Evolutionary conservation across 2,888 invertebrate species (phyloP), one percentile per base, ranked within the genome.

Genomic region (Merodon equestris): DNA sequence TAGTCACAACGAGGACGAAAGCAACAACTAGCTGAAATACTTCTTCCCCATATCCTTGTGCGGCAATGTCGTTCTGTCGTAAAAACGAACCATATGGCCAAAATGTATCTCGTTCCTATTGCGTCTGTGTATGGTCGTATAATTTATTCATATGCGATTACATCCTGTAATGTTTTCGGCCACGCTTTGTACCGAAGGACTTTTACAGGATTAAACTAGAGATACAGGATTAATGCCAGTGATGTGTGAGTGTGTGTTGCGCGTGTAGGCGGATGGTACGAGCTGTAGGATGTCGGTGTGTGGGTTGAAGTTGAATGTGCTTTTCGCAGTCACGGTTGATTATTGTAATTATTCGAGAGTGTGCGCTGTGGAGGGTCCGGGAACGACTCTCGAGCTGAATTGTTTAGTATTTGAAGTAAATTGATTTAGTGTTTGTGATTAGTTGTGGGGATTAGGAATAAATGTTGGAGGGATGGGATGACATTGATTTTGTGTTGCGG

Each of bases 61-160:
- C 27, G 27, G 27, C 7, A 7, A 2, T 27, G 27, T 17, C n/a
- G 57, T 17, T 36, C 47, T 19, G 38, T 27, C 34, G 40, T 51
- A 68, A 79, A 79, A 79, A 50, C 64, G 56, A 79, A 79, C 79
- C 79, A 79, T 79, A 79, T 79, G 79, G 79, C 70, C 58, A 64
- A 66, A 74, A 70, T 79, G 74, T 60, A 74, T 74, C 68, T 54
- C 74, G 63, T 36, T 64, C n/a, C n/a, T n/a, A n/a, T n/a, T 63
- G 67, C 72, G 27, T 47, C 70, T 70, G 1, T 66, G 56, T 63
- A 42, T 57, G 40, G 68, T 36, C 75, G 47, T 84, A 87, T 88
- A 88, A 88, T 88, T 88, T 88, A 88, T 88, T 88, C 88, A 88
- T 88, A 87, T 87, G 86, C 86, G 87, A 88, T 88, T 87, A 87